Evolutionary conservation across 2,113 vertebrate species (phyloP), one percentile per base, ranked within the genome.

Genomic region (Chlamydotis undulata): DNA sequence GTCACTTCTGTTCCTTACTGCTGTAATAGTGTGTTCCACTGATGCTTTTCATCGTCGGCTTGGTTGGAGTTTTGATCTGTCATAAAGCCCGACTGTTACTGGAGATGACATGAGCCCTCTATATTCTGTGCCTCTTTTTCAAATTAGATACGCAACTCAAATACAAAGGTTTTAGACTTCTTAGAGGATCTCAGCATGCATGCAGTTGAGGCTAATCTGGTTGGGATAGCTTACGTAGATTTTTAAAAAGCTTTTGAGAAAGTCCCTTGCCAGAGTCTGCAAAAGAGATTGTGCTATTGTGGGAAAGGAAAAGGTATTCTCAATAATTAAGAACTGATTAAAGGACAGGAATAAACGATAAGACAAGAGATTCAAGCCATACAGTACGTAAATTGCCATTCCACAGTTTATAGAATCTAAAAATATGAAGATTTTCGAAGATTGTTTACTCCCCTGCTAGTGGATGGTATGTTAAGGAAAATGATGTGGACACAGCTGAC

Each of bases 241-340:
- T 89, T 91, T 50, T 55, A 57, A 35, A 90, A 86, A 77, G 52
- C 68, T 55, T 33, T 53, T 49, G 69, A 70, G 73, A n/a, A 94
- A 26, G 29, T 81, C 37, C 50, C 50, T 83, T 19, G 18, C 12
- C 21, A 26, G 57, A 41, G 8, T 7, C 50, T 91, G 50, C 69
- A 77, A 15, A 69, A 50, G 52, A 70, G 77, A 7, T 57, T 10
- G 18, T 53, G 59, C 67, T 86, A 1, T 25, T 26, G 1, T 8
- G 70, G 65, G 89, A 33, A 50, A 61, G 64, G 64, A 17, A 16
- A 53, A 55, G 47, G 10, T 49, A 11, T 53, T 87, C 28, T 80
- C 19, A 50, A 11, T 52, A 73, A 59, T 17, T 55, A 41, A 10
- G 23, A 35, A 50, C 24, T 55, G 33, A 21, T 56, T 68, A 56